These are phyloP conservation scores for Octodon degus DNA, from an alignment of 2,113 vertebrate genomes.

Conservation along the genomic window DNA sequence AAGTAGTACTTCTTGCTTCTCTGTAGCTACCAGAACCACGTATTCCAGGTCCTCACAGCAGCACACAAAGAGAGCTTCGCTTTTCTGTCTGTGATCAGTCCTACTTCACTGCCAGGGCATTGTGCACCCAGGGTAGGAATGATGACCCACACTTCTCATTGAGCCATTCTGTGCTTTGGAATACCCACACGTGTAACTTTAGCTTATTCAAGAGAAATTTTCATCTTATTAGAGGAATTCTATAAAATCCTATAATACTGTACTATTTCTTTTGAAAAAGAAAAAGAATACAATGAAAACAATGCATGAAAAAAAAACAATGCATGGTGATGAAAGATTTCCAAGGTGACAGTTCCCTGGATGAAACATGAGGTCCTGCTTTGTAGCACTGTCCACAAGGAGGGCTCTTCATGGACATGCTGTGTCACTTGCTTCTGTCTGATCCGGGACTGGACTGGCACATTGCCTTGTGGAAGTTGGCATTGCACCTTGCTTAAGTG, in stretches of 20 bases:
- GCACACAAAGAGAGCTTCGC: background rate
- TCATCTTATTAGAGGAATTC: background rate
- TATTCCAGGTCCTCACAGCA: background rate
- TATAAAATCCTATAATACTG: conserved; percentile 8
- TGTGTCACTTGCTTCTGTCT: conserved; percentile 72
- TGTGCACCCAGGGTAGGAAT: background rate
- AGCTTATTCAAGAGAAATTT: background rate
- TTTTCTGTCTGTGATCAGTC: background rate
- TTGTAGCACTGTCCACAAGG: background rate
- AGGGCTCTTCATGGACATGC: conserved; percentile 53
- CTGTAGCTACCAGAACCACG: background rate
- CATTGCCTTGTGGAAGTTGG: conserved; percentile 67
- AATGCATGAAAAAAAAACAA: background rate
- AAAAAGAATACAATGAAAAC: conserved; percentile 46
- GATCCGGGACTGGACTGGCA: conserved; percentile 54
- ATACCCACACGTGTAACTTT: background rate
- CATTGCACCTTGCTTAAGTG: conserved; percentile 62
- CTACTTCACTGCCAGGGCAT: background rate
- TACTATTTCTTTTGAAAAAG: conserved; percentile 61
- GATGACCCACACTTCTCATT: background rate
- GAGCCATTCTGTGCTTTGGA: background rate
- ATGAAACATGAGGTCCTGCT: background rate
- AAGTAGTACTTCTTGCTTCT: background rate
- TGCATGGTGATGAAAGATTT: conserved; percentile 45
- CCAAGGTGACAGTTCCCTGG: background rate